These are phyloP conservation scores for Rousettus leschenaultii DNA, from an alignment of 2,113 vertebrate genomes.

Conservation along the genomic window DNA sequence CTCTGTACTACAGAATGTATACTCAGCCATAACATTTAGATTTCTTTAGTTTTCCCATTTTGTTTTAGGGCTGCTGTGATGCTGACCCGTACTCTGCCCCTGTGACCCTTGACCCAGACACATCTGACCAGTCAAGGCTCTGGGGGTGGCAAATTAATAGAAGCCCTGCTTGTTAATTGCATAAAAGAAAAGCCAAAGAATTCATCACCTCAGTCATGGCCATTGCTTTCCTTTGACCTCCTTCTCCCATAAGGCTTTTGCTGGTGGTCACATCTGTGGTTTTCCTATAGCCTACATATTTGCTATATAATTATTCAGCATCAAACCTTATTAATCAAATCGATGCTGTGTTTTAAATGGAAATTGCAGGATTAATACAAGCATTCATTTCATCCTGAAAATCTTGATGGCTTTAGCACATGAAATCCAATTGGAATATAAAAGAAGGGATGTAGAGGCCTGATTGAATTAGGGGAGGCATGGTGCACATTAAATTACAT, in stretches of 20 bases:
- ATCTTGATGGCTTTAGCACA: constrained; percentile 99
- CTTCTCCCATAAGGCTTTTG: constrained; percentile 95
- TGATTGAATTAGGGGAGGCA: constrained; percentile 97
- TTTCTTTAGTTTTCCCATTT: constrained; percentile 84
- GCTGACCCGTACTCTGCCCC: constrained; percentile 95
- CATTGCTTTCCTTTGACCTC: constrained; percentile 99
- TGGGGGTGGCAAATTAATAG: constrained; percentile 99
- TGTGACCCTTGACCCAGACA: constrained; percentile 95
- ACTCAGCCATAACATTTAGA: constrained; percentile 82
- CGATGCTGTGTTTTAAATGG: constrained; percentile 99
- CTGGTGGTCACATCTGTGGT: constrained; percentile 97
- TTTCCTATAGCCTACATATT: constrained; percentile 94
- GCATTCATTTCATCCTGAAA: constrained; percentile 99
- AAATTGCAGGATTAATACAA: constrained; percentile 99
- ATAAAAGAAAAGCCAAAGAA: constrained; percentile 97
- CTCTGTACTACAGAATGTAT: constrained; percentile 62
- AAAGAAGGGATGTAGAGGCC: constrained; percentile 92
- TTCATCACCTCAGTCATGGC: constrained; percentile 99
- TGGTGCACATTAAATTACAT: constrained; percentile 91
- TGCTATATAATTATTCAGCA: constrained; percentile 98
- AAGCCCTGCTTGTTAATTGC: constrained; percentile 98
- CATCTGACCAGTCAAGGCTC: constrained; percentile 99
- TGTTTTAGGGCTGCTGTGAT: constrained; percentile 86
- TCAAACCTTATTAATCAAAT: constrained; percentile 99
- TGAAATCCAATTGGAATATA: constrained; percentile 99